Base-by-base conservation (phyloP, 1,140 invertebrate species). In the Adoxophyes honmai region DNA sequence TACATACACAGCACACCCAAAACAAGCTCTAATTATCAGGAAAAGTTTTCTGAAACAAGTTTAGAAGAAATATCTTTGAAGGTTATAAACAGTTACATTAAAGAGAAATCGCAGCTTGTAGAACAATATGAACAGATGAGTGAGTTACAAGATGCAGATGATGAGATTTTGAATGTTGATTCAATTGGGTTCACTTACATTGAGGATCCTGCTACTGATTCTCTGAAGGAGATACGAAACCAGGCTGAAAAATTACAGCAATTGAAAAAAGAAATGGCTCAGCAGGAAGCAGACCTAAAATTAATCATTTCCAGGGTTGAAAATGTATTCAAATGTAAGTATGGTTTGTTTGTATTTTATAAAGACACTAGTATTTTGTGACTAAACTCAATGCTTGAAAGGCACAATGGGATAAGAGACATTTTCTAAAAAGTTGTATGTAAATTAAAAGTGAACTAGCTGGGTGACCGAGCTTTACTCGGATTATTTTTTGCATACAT, bases 21-120 rank as follows among this genome's bases (percentile, higher is more conserved):
- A 64, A 75, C 86, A 33, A 91, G 90, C 69, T 75, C 74, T 36
- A 70, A 88, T 52, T 75, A 82, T 52, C 81, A 90, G 68, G 90
- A 89, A 68, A 91, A 81, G 67, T 88, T 68, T 76, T 88, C 87
- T 61, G 92, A 94, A 66, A 87, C 91, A 37, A 95, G 94, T 75
- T 89, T 95, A 59, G 94, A 96, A 78, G 94, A 95, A 83, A 94
- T 95, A 70, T 94, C 94, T 10, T 78, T 94, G 36, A 93, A 93
- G 81, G 76, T 94, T 36, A 92, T 94, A 7, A 93, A 92, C 61
- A 93, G 91, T 76, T 91, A 93, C 68, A 90, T 91, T 72, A 88
- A 92, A 73, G 92, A 93, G 66, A 94, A 93, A 67, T 91, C 89
- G 57, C 92, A 94, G 73, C 73, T 94, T 34, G 92, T 93, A 65